Percentiles rank a stretch among this genome's conserved stretches.
Conservation (phyloP, 2,113 vertebrate genomes). For the Cavia porcellus region DNA sequence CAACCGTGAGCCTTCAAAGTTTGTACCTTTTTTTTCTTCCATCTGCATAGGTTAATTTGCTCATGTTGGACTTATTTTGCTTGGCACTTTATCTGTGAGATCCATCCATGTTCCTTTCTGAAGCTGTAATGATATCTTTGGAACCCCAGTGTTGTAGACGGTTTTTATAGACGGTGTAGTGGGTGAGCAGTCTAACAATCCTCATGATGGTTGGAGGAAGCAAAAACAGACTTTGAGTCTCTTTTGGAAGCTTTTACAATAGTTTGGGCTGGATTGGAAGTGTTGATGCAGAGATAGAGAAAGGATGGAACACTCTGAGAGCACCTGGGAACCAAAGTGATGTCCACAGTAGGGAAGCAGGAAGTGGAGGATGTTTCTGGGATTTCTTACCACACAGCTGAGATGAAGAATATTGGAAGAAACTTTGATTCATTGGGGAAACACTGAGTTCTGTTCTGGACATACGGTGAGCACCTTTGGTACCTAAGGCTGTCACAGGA, state of each 20-base stretch:
- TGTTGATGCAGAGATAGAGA: background rate
- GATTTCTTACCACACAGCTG: background rate
- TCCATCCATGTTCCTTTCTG: background rate
- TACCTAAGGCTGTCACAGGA: background rate
- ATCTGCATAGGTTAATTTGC: background rate
- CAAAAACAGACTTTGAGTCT: background rate
- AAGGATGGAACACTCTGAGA: background rate
- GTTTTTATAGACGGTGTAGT: background rate
- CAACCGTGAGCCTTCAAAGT: background rate
- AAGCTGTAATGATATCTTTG: background rate
- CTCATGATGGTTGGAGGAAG: background rate
- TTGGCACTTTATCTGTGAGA: background rate
- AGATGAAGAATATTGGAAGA: background rate
- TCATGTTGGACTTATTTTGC: background rate
- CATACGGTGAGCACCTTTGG: background rate
- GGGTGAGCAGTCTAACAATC: background rate
- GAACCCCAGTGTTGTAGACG: background rate
- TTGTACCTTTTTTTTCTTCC: background rate
- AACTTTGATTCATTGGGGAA: background rate
- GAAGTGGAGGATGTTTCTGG: background rate
- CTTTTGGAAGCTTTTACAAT: background rate
- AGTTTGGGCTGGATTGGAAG: background rate
- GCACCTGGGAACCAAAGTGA: background rate
- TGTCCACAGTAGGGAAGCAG: background rate
- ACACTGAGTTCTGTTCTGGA: background rate